phyloP scores from a whole-genome alignment of 2,113 vertebrate genomes.

The Elaphurus davidianus region DNA sequence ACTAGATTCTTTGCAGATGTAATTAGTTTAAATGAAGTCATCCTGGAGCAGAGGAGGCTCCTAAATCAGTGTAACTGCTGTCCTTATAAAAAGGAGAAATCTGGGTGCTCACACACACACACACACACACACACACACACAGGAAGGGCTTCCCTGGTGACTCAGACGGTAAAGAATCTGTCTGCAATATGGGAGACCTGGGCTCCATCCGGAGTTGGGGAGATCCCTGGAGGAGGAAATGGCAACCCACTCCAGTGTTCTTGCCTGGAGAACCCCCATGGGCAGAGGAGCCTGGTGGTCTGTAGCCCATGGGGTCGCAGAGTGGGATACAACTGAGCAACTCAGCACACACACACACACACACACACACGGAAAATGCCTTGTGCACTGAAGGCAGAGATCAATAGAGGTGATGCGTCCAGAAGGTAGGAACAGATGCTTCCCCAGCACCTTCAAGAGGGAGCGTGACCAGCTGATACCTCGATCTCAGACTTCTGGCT shows the following conservation, averaged over 20 bases:
- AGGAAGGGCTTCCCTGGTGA: background rate
- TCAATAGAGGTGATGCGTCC: no score
- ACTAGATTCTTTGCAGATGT: background rate
- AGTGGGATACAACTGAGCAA: background rate
- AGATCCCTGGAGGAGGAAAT: background rate
- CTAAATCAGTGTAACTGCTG: background rate
- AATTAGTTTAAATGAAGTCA: background rate
- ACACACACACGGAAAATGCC: background rate
- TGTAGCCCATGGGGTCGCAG: background rate
- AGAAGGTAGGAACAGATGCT: no score
- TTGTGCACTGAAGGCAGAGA: background rate
- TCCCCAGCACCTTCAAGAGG: background rate
- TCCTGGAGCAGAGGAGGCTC: background rate
- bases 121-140: background rate
- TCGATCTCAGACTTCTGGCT: background rate
- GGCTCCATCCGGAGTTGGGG: background rate
- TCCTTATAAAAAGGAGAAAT: background rate
- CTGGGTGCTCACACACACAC: no score
- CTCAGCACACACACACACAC: background rate
- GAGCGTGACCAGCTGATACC: background rate
- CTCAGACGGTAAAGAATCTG: background rate
- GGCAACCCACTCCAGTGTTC: background rate
- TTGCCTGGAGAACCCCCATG: background rate
- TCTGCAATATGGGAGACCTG: accelerated
- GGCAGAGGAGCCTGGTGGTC: background rate